Base-by-base conservation (phyloP, 2,113 vertebrate genomes). In the Trichomycterus rosablanca region DNA sequence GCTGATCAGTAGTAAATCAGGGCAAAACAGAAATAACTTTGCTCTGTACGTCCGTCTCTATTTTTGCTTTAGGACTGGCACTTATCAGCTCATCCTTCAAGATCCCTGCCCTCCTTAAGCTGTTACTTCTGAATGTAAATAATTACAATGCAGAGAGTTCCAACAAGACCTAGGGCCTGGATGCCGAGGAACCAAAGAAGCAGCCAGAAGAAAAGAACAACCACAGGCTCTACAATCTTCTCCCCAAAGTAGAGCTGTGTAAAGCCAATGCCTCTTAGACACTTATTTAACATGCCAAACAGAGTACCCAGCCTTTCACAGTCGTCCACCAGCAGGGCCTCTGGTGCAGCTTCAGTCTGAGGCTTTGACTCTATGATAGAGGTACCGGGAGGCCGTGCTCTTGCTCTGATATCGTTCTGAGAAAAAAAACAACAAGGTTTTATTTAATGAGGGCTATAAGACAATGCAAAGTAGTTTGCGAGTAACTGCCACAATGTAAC, bases 171-270 rank as follows among this genome's bases (percentile, higher is more conserved):
- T 52, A 98, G 85, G 24, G 94, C 93, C 79, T 97, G 93, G 9
- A 98, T 81, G 7, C 95, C 95, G 46, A 98, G 88, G 76, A 98
- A 98, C 92, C 95, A 94, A 30, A 98, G 86, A 84, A 98, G 88
- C 49, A 90, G 56, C 92, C 93, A 97, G 80, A 98, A 98, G 80
- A 97, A 84, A 34, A 97, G 59, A 16, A 97, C 79, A 58, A 97
- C 82, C 2, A 98, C 91, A 0, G 95, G 95, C 77, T 98, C 95
- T 52, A 98, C 93, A 69, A 88, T 92, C 75, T 89, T 87, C 77
- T 97, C 92, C 68, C 92, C 94, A 68, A 98, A 97, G 79, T 93
- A 93, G 88, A 98, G 92, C 84, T 94, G 88, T 26, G 86, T 87
- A 76, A 97, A 97, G 75, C 95, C 95, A 53, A 91, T 74, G 53